Evolutionary conservation across 2,888 invertebrate species (phyloP), one percentile per base, ranked within the genome.

Genomic region (Autographa gamma): DNA sequence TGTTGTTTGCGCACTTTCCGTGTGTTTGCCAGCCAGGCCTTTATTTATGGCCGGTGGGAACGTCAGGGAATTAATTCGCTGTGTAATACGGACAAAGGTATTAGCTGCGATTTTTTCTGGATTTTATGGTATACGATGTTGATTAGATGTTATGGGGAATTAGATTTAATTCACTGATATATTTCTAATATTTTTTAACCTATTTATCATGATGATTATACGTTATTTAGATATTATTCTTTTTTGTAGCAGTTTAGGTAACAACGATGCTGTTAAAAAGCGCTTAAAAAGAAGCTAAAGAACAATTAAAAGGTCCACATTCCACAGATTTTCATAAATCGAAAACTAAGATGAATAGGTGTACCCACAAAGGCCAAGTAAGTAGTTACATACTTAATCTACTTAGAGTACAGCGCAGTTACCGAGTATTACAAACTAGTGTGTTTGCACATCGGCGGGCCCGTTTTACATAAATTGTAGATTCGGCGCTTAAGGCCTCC

Each of bases 21-120:
- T 88, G 82, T 91, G 94, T 93, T 93, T 93, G 91, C 86, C 79
- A 86, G 87, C 90, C 86, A 89, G 92, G 92, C 89, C 93, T 92
- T 95, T 95, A 93, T 95, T 95, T 94, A 95, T 92, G 90, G 92
- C 90, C 91, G 91, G 91, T 93, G 93, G 94, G 93, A 94, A 94
- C 91, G 91, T 82, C 74, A 74, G 88, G 88, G 88, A 86, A 90
- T 90, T 90, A 88, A 90, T 90, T 90, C 85, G 87, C 86, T 79
- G 72, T 83, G 77, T 81, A 76, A 83, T 81, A 81, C 79, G 73
- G 76, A 43, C 32, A 59, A 62, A 73, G 78, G 82, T 69, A 77
- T 81, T 78, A 73, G 58, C 64, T 64, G 66, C 72, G 72, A 80
- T 78, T 77, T 74, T 48, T 76, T 64, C 69, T 72, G 14, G 52